Evolutionary conservation across 2,797 vertebrate species (phyloP).

Genomic region (Microtus obscurus): DNA sequence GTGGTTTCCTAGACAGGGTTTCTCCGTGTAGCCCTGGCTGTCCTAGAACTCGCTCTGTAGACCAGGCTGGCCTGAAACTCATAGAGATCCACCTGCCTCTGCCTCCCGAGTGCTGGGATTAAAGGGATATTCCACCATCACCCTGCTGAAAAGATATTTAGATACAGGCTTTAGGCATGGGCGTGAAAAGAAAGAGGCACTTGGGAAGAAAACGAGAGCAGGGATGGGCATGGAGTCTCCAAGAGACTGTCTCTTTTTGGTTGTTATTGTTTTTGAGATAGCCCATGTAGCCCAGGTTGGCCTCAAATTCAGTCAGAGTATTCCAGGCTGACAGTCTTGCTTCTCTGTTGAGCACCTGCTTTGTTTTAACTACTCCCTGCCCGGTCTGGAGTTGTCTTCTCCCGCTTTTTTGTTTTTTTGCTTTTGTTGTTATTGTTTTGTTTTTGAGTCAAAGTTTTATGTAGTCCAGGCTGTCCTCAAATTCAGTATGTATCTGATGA

Average conservation of each 20-base stretch:
- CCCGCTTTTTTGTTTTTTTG: background rate
- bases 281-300: background rate
- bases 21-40: background rate
- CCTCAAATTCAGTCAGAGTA: background rate
- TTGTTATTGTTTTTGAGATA: background rate
- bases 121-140: background rate
- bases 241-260: background rate
- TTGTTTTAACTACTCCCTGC: background rate
- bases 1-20: fast-evolving
- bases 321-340: background rate
- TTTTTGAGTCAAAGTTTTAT: background rate
- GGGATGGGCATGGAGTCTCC: background rate
- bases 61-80: background rate
- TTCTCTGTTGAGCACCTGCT: background rate
- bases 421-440: background rate
- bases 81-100: background rate
- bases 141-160: background rate
- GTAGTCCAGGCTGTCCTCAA: background rate
- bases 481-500: background rate
- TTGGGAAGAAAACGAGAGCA: background rate
- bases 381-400: background rate
- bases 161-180: background rate
- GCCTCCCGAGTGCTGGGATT: background rate
- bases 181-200: background rate
- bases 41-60: background rate